These are phyloP conservation scores for Falco biarmicus DNA, from an alignment of 2,797 vertebrate genomes.

Conservation along the genomic window DNA sequence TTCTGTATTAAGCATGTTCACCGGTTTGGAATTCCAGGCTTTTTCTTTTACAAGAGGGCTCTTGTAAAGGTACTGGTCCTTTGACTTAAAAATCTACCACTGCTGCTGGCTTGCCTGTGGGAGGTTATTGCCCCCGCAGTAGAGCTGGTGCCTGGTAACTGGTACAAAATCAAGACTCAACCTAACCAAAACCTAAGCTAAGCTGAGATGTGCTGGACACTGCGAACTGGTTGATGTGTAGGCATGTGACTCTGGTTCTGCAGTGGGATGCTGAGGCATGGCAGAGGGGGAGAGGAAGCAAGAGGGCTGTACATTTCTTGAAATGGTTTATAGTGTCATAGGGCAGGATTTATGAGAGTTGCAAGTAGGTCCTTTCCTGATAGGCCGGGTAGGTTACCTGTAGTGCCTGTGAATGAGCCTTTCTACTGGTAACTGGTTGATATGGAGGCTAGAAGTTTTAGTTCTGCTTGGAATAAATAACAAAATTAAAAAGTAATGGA, in stretches of 20 bases:
- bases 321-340: background rate
- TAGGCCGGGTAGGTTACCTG: background rate
- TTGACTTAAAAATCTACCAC: background rate
- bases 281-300: background rate
- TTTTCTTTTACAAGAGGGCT: background rate
- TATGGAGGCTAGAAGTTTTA: background rate
- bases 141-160: background rate
- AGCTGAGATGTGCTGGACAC: background rate
- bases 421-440: background rate
- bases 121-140: background rate
- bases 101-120: background rate
- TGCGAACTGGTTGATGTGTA: background rate
- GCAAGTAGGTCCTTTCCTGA: background rate
- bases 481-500: background rate
- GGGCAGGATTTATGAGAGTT: background rate
- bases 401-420: background rate
- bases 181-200: background rate
- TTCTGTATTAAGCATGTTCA: background rate
- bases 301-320: background rate
- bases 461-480: background rate
- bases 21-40: background rate
- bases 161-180: background rate
- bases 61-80: background rate
- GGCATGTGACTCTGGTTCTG: background rate
- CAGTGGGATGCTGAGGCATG: background rate